Percentiles rank a stretch among this genome's conserved stretches.
Conservation (phyloP, 1,140 invertebrate genomes). For the Cydia splendana region DNA sequence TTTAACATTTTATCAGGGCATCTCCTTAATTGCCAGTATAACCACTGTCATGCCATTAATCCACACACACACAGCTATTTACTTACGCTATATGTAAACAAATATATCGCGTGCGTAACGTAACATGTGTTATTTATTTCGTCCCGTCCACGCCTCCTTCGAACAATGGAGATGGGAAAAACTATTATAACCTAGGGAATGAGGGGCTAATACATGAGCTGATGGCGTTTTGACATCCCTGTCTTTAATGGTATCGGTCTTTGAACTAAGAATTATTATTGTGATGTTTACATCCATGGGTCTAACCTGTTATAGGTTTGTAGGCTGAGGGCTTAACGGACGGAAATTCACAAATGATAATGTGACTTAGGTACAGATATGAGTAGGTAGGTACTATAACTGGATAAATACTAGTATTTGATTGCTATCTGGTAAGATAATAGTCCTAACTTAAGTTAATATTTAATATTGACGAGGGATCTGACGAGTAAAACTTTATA, state of each 20-base stretch:
- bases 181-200: constrained; percentile 56
- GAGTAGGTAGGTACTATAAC: too few species aligned
- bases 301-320: too few species aligned
- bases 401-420: too few species aligned
- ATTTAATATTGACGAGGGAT: too few species aligned
- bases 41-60: neutral
- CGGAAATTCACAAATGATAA: too few species aligned
- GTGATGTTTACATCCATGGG: too few species aligned
- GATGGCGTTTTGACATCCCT: neutral
- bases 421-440: too few species aligned
- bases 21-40: neutral
- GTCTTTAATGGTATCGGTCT: neutral
- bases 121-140: constrained; percentile 48
- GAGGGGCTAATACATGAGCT: constrained; percentile 21
- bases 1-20: constrained; percentile 5
- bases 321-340: too few species aligned
- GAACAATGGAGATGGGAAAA: constrained; percentile 56
- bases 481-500: too few species aligned
- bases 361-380: too few species aligned
- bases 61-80: neutral
- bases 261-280: too few species aligned
- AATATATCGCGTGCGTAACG: constrained; percentile 19
- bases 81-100: constrained; percentile 10
- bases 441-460: too few species aligned
- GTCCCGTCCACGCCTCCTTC: constrained; percentile 41